Base-by-base conservation (phyloP, 2,113 vertebrate species). In the Cololabis saira region DNA sequence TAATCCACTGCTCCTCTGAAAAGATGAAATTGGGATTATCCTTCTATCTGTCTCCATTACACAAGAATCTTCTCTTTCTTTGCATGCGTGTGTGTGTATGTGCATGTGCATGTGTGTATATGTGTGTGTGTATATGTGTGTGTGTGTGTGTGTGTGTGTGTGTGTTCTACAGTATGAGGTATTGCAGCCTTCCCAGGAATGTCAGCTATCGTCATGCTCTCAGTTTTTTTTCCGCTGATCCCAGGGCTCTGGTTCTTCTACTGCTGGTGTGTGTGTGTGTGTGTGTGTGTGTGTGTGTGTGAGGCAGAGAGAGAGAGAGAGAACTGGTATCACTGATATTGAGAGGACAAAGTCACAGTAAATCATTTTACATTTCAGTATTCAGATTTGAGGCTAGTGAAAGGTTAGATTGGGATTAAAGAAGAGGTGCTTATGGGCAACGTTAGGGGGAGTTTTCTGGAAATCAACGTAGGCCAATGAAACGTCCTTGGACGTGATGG, bases 21-120 rank as follows among this genome's bases (percentile, higher is more conserved):
- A 89, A 87, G 44, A 86, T 86, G 63, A 78, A 91, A 78, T 82
- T 77, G 72, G 80, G 83, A 90, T 90, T 82, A 83, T 58, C 49
- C 64, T 12, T 76, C 77, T 78, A 54, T 82, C 78, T 86, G 74
- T 86, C 83, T 87, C 71, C 61, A 74, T 82, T 82, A 81, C 79
- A 78, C 58, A 75, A 75, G 44, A 67, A 21, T 81, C 66, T 81
- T 74, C 43, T 71, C 18, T 84, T 59, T 59, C 21, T 30, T 37
- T 37, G 59, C 50, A 41, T 61, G 59, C 71, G 61, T 67, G 67
- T 67, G 53, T 69, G 58, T 71, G 18, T 58, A 57, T 43, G 48
- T 37, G 49, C 24, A 5, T 27, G 24, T 27, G 24, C 5, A 48
- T 56, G 59, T 40, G 43, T 43, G 61, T 50, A 41, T 61, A 56